phyloP scores from a whole-genome alignment of 2,888 invertebrate species.

The Mythimna albipuncta region DNA sequence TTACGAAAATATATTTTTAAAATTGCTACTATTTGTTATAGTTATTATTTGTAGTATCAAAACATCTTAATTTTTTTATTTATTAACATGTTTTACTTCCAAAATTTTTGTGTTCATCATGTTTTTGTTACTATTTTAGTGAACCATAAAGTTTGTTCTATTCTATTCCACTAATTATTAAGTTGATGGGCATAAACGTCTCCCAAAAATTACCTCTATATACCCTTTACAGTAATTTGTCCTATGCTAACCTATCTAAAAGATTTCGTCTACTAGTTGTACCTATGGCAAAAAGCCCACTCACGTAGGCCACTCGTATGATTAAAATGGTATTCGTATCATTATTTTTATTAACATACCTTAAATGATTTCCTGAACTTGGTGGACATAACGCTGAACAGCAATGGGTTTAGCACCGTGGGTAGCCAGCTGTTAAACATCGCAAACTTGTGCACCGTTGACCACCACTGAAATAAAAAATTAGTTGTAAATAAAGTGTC shows the following conservation, averaged over 20 bases:
- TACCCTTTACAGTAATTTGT: neutral
- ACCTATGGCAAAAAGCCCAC: neutral
- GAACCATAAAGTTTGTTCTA: no score
- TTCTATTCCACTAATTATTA: no score
- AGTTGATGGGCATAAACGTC: no score
- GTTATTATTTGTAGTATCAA: no score
- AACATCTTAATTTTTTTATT: neutral
- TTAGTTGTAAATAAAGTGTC: neutral
- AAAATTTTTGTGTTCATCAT: no score
- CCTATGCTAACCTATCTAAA: no score
- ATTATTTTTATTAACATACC: slow-evolving; percentile 64
- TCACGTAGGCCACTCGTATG: neutral
- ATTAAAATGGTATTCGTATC: neutral
- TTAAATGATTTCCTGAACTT: slow-evolving; percentile 82
- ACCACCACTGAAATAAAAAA: slow-evolving; percentile 74
- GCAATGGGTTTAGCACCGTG: slow-evolving; percentile 80
- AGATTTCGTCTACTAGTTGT: neutral
- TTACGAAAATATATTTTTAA: neutral
- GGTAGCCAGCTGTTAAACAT: slow-evolving; percentile 81
- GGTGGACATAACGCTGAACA: slow-evolving; percentile 85
- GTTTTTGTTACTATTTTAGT: no score
- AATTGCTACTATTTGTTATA: neutral
- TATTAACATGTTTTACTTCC: no score
- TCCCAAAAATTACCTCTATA: neutral
- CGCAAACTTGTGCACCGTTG: slow-evolving; percentile 69